Conservation (phyloP, 2,113 vertebrate genomes). For the Pseudolaguvia tuberculata region DNA sequence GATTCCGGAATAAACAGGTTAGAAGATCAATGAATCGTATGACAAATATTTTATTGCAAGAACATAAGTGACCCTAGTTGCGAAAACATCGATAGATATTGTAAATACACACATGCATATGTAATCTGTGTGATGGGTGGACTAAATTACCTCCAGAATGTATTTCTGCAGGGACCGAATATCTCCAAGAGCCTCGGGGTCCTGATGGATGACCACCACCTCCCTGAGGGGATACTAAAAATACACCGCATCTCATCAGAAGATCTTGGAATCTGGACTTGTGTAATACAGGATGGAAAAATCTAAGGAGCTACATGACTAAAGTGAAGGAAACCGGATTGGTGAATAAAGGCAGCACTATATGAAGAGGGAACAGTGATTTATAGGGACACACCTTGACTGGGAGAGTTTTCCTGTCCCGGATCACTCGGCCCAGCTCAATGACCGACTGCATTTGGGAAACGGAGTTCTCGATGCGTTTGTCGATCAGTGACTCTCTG, state of each 20-base stretch:
- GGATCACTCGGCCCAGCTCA: slow-evolving; percentile 92
- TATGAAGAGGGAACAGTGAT: neutral
- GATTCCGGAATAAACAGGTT: no score
- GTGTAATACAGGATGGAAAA: neutral
- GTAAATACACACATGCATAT: no score
- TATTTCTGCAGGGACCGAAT: slow-evolving; percentile 89
- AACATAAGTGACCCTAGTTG: no score
- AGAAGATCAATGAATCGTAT: no score
- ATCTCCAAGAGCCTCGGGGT: slow-evolving; percentile 81
- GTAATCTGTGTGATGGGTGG: neutral
- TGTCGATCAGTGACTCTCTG: slow-evolving; percentile 88
- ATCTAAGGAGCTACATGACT: neutral
- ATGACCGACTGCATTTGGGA: slow-evolving; percentile 96
- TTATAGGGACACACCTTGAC: slow-evolving; percentile 77
- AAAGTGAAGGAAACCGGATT: neutral
- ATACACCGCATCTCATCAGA: slow-evolving; percentile 27
- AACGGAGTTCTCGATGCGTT: slow-evolving; percentile 86
- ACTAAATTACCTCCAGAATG: slow-evolving; percentile 81
- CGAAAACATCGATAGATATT: no score
- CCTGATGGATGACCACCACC: slow-evolving; percentile 93
- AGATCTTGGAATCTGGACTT: slow-evolving; percentile 11
- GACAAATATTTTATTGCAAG: no score
- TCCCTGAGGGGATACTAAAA: slow-evolving; percentile 93
- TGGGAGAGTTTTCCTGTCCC: slow-evolving; percentile 92
- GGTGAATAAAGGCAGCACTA: neutral